Evolutionary conservation across 1,140 invertebrate genomes (phyloP), one percentile per base, ranked within the genome.

Genomic region (Drosophila subpulchrella): DNA sequence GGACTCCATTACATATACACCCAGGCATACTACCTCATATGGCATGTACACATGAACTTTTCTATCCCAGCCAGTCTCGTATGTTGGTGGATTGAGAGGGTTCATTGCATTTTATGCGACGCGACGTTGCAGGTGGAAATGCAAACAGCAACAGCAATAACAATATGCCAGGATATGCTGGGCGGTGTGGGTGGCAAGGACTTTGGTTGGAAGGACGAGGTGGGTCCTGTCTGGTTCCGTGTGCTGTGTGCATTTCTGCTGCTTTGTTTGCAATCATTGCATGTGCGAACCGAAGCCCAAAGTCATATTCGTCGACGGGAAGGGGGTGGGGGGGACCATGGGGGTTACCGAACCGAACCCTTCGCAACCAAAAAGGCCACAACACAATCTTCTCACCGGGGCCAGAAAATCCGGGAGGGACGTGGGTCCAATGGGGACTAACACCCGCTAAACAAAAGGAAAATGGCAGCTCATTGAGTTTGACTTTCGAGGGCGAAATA

Each of bases 61-160:
- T 66, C 65, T 62, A 80, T 76, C 58, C 67, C 66, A 76, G 66
- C 54, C 65, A 72, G 81, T 73, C 48, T 79, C 67, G 67, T 71
- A 62, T 66, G 74, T 51, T 67, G 41, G 48, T 5, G 44, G 65
- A 70, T 36, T 56, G 65, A 71, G 61, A 68, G 83, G 86, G 83
- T 86, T 86, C 79, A 88, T 86, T 88, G 83, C 83, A 89, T 86
- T 86, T 83, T 80, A 86, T 83, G 83, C 72, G 76, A 88, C 78
- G 84, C 79, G 67, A 89, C 79, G 84, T 89, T 88, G 83, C 84
- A 86, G 82, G 83, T 86, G 81, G 39, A 82, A 86, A 78, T 75
- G 63, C 82, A 85, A 81, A 81, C 63, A 85, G 56, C 73, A 85
- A 68, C 80, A 83, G 39, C 59, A 74, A 57, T 75, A 77, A 56